Evolutionary conservation across 1,140 invertebrate genomes (phyloP).

Genomic region (Cyclargus thomasi): DNA sequence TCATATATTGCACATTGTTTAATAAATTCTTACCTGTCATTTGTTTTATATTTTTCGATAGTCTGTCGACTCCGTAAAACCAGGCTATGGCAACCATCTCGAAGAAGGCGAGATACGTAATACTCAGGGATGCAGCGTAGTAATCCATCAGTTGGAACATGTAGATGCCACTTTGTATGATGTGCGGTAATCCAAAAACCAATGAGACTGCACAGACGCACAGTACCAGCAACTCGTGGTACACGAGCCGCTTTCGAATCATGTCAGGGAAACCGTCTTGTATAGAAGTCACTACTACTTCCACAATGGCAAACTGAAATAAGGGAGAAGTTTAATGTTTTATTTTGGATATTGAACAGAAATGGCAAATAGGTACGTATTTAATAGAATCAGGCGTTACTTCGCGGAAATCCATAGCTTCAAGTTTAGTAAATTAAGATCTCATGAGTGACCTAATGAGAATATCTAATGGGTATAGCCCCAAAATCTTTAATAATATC

Average conservation of each 20-base stretch:
- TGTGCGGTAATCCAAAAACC: slow-evolving; percentile 88
- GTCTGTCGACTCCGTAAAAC: slow-evolving; percentile 90
- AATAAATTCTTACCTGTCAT: slow-evolving; percentile 83
- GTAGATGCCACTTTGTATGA: slow-evolving; percentile 93
- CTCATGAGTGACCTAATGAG: too few species aligned
- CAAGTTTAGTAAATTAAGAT: too few species aligned
- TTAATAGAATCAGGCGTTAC: too few species aligned
- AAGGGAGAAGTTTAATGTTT: too few species aligned
- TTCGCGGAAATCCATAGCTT: too few species aligned
- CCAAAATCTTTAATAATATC: too few species aligned
- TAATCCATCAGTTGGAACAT: slow-evolving; percentile 95
- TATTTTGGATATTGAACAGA: too few species aligned
- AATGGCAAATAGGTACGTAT: too few species aligned
- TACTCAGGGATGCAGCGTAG: slow-evolving; percentile 92
- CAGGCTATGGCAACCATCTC: slow-evolving; percentile 93
- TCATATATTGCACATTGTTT: neutral
- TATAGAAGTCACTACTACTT: slow-evolving; percentile 93
- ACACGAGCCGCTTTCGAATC: slow-evolving; percentile 86
- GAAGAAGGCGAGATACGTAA: slow-evolving; percentile 94
- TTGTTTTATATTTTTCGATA: slow-evolving; percentile 88
- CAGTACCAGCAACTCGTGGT: slow-evolving; percentile 90
- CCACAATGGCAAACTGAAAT: slow-evolving; percentile 89
- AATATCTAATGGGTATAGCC: too few species aligned
- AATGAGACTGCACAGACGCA: slow-evolving; percentile 89
- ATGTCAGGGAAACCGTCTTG: slow-evolving; percentile 92